Base-by-base conservation (phyloP, 2,113 vertebrate genomes). In the Clarias macrocephalus region DNA sequence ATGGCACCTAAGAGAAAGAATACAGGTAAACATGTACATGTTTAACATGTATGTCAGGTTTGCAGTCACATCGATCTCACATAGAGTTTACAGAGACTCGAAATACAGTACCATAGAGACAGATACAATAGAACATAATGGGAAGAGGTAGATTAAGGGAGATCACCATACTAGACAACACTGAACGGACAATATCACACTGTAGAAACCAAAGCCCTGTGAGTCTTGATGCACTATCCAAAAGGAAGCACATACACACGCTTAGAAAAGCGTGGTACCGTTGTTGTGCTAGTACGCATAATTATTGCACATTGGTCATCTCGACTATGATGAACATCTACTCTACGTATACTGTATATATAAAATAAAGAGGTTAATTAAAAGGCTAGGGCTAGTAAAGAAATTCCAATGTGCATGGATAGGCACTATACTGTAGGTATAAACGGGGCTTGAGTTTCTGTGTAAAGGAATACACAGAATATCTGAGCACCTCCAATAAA, bases 1-100 rank as follows among this genome's bases (percentile, higher is more conserved):
- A 97, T 92, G 97, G 98, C 92, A 99, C 98, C 98, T 99, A 97
- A 96, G 97, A 96, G 95, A 98, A 99, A 98, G 97, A 99, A 98
- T 97, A 99, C 97, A 99, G 95, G 96, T 97, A 95, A 98, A 98
- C 95, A 95, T 96, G 96, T 95, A 96, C 94, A 95, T 94, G 86
- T 93, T 89, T 91, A 94, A 96, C 94, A 95, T 94, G 87, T 93
- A 90, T 91, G 94, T 92, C 92, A 96, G 91, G 92, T 93, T 90
- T 87, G 33, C 89, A 93, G 90, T 93, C 73, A 87, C 88, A 91
- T 85, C 79, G 84, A 84, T 89, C 89, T 91, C 89, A 94, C 88
- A 93, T 79, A 92, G 73, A 84, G 90, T 92, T 95, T 89, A 90
- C 85, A 94, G 91, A 93, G 88, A 87, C 80, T 83, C 70, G 11